Base-by-base conservation (phyloP, 2,888 invertebrate species). In the Lithophane ornitopus region DNA sequence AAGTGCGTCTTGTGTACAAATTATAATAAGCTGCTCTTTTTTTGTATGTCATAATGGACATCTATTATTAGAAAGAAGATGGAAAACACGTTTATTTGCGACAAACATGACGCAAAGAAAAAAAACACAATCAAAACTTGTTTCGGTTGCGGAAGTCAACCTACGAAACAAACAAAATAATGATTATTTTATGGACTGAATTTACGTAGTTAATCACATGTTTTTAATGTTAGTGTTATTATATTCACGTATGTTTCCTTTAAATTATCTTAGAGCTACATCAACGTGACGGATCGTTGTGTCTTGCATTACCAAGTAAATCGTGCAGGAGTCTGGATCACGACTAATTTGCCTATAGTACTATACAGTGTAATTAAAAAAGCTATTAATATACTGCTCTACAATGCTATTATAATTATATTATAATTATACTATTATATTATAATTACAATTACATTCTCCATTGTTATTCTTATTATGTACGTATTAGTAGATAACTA, bases 401-500 rank as follows among this genome's bases (percentile, higher is more conserved):
- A 82, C 34, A 82, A 26, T 71, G 26, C 69, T 82, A 82, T n/a
- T n/a, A n/a, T n/a, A n/a, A n/a, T n/a, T n/a, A n/a, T n/a, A n/a
- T n/a, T n/a, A n/a, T n/a, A n/a, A n/a, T n/a, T n/a, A n/a, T n/a
- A n/a, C n/a, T n/a, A n/a, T n/a, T n/a, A n/a, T n/a, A 34, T 34
- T 34, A 34, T 34, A 34, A 81, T 81, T 81, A 78, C 7, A 72
- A 70, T 34, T 59, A 78, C 59, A 84, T 76, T 72, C 58, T 65
- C 61, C 67, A 69, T 70, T 75, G 74, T 78, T 70, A 78, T 73
- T 68, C 52, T 70, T 76, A 82, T 54, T 61, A 74, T 67, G 58
- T 34, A 73, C 41, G 44, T 78, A 79, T 85, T 82, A 85, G 74
- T 80, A 82, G 76, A 76, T 85, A 67, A 9, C 68, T 70, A 76